Evolutionary conservation across 2,113 vertebrate genomes (phyloP).

Genomic region (Irena cyanogastra): DNA sequence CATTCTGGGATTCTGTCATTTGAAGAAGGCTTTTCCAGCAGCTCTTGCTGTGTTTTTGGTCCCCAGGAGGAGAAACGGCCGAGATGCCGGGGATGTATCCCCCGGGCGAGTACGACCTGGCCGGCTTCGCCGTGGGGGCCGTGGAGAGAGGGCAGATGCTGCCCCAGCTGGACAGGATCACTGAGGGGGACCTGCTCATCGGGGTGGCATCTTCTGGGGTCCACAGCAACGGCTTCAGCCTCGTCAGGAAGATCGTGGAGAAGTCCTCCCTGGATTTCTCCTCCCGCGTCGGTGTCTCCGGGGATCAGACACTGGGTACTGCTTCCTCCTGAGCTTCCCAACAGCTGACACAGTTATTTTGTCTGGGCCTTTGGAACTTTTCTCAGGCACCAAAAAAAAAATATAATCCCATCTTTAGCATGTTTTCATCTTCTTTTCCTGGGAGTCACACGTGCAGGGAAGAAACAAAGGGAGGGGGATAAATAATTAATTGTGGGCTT

Average conservation of each 20-base stretch:
- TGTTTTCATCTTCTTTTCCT: neutral
- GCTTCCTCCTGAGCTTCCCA: neutral
- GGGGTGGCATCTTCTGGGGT: slow-evolving; percentile 91
- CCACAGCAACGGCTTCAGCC: slow-evolving; percentile 96
- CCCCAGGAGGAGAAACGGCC: slow-evolving; percentile 90
- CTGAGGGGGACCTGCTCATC: slow-evolving; percentile 81
- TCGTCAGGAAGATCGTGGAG: slow-evolving; percentile 88
- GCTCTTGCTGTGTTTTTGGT: neutral
- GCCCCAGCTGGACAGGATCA: slow-evolving; percentile 80
- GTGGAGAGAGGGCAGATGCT: slow-evolving; percentile 84
- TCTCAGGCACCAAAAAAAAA: neutral
- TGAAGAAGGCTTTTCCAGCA: neutral
- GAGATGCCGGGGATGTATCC: slow-evolving; percentile 94
- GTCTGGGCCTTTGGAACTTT: neutral
- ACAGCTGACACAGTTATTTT: neutral
- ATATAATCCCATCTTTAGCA: neutral
- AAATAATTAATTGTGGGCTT: neutral
- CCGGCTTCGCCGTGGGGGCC: slow-evolving; percentile 90
- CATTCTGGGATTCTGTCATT: too few species aligned
- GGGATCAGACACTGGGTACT: slow-evolving; percentile 82
- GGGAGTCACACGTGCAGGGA: neutral
- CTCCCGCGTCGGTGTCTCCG: slow-evolving; percentile 72
- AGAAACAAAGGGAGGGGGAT: neutral
- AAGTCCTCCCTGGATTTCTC: slow-evolving; percentile 73
- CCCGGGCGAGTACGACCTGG: slow-evolving; percentile 89